Conservation (phyloP, 1,140 invertebrate species). For the Zaprionus africanus region DNA sequence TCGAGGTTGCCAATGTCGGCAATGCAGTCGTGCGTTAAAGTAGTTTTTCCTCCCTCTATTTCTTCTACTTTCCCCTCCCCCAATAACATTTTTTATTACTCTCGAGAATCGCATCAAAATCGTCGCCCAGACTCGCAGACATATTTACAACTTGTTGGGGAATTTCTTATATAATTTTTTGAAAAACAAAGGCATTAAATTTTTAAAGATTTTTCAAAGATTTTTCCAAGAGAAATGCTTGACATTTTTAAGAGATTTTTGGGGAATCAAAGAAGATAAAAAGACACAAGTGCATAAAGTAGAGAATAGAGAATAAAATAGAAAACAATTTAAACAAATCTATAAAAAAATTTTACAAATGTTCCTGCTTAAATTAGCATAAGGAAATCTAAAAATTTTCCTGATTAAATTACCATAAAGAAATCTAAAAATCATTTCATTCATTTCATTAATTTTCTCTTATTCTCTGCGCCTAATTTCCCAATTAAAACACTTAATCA, state of each 20-base stretch:
- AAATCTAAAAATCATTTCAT: not conserved
- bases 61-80: not conserved
- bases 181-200: not conserved
- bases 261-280: not conserved
- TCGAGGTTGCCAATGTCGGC: not conserved
- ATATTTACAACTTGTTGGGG: not conserved
- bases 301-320: not conserved
- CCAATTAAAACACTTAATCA: conserved; percentile 1
- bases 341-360: not conserved
- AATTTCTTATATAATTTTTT: not conserved
- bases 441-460: not conserved
- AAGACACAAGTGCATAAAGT: not conserved
- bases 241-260: not conserved
- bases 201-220: not conserved
- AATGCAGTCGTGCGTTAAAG: conserved; percentile 22
- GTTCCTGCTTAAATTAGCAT: not conserved
- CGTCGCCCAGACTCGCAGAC: not conserved
- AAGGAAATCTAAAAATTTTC: not conserved
- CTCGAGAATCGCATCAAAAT: conserved; percentile 13
- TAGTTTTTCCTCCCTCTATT: conserved; percentile 4
- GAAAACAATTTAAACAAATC: not conserved
- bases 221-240: not conserved
- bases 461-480: not conserved
- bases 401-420: too few species aligned
- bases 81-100: conserved; percentile 15